These are phyloP conservation scores for Pissodes strobi DNA, from an alignment of 1,140 invertebrate genomes.

Conservation along the genomic window DNA sequence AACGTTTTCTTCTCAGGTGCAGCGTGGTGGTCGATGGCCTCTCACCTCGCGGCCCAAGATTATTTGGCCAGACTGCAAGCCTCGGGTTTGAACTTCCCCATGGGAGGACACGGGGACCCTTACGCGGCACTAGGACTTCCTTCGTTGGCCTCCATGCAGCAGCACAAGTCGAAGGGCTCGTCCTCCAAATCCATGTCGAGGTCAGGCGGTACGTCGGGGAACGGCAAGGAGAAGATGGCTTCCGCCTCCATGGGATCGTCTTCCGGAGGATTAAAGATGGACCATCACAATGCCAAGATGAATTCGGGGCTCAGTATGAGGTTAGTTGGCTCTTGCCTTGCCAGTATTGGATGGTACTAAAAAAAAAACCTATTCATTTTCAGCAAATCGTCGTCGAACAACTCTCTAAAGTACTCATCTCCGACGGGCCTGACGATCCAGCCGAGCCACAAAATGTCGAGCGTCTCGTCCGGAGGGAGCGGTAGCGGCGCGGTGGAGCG, in stretches of 20 bases:
- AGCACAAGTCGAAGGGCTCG: constrained; percentile 54
- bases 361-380: constrained; percentile 7
- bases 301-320: constrained; percentile 23
- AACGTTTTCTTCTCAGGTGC: constrained; percentile 64
- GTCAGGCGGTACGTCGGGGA: constrained; percentile 18
- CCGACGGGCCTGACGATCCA: constrained; percentile 48
- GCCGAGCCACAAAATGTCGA: constrained; percentile 39
- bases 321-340: no score
- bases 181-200: constrained; percentile 39
- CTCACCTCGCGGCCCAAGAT: constrained; percentile 81
- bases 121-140: constrained; percentile 56
- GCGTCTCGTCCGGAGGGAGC: neutral
- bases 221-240: constrained; percentile 42
- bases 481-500: constrained; percentile 25
- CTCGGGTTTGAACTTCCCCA: constrained; percentile 69
- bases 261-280: constrained; percentile 20
- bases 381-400: constrained; percentile 34
- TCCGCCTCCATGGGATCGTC: neutral
- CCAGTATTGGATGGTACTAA: no score
- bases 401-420: constrained; percentile 43
- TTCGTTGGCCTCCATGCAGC: constrained; percentile 53
- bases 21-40: constrained; percentile 88
- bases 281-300: constrained; percentile 29
- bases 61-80: constrained; percentile 80
- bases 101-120: constrained; percentile 55